phyloP scores from a whole-genome alignment of 2,113 vertebrate species.

The Eupsittula cactorum region DNA sequence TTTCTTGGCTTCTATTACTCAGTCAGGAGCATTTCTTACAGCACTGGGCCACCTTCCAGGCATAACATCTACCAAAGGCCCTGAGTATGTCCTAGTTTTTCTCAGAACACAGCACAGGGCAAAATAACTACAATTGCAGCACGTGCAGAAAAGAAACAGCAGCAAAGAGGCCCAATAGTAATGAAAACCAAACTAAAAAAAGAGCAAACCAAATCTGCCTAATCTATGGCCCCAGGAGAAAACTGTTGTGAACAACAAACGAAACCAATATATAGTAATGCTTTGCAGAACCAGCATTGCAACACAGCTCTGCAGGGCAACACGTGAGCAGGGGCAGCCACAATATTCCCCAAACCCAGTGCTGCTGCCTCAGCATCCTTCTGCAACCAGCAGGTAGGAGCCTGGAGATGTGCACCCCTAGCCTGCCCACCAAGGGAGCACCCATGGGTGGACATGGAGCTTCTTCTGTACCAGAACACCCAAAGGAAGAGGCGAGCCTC shows the following conservation, averaged over 20 bases:
- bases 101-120: conserved; percentile 46
- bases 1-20: conserved; percentile 24
- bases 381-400: background rate
- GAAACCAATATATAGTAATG: background rate
- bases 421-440: rapidly evolving
- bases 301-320: background rate
- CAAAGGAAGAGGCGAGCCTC: background rate
- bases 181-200: conserved; percentile 14
- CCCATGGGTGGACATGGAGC: rapidly evolving
- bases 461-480: background rate
- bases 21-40: conserved; percentile 48
- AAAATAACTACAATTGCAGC: background rate
- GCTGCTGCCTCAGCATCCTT: background rate
- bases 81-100: conserved; percentile 51
- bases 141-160: conserved; percentile 22
- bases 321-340: rapidly evolving
- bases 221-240: background rate
- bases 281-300: background rate
- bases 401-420: background rate
- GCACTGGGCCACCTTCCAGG: conserved; percentile 55
- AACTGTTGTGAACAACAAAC: background rate
- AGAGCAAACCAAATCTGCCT: background rate
- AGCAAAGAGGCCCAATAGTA: background rate
- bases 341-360: rapidly evolving
- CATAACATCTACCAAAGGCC: conserved; percentile 54